These are phyloP conservation scores for Hololepta plana DNA, from an alignment of 2,888 invertebrate species.

Conservation along the genomic window DNA sequence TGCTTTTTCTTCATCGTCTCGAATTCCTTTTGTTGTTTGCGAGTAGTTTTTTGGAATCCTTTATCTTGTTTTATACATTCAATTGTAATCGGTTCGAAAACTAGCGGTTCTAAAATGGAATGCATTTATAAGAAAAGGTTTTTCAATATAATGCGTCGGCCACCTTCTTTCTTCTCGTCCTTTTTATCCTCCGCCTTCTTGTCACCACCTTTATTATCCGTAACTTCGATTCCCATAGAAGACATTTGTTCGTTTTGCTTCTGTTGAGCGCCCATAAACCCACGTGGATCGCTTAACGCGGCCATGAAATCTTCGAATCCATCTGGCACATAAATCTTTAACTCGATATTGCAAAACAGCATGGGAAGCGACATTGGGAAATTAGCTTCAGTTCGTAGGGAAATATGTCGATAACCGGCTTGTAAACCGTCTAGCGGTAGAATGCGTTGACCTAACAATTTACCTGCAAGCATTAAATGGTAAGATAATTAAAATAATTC, in stretches of 20 bases:
- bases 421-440: conserved; percentile 94
- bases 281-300: conserved; percentile 86
- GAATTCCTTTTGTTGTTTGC: conserved; percentile 91
- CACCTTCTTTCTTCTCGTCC: conserved; percentile 56
- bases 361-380: conserved; percentile 98
- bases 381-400: conserved; percentile 93
- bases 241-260: conserved; percentile 85
- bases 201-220: conserved; percentile 32
- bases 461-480: conserved; percentile 20
- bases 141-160: conserved; percentile 5
- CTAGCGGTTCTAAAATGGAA: conserved; percentile 38
- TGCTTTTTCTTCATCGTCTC: conserved; percentile 85
- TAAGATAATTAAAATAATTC: too few species aligned
- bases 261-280: conserved; percentile 74
- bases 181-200: conserved; percentile 44
- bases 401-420: conserved; percentile 95
- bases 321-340: conserved; percentile 99
- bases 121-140: conserved; percentile 1
- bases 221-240: conserved; percentile 76
- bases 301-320: conserved; percentile 99
- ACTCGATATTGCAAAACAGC: conserved; percentile 96
- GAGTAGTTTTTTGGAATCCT: conserved; percentile 76
- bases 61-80: conserved; percentile 79
- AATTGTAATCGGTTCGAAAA: conserved; percentile 81
- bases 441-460: conserved; percentile 91